A percentile compares a stretch with the other conserved stretches of the same genome.
phyloP scores from a whole-genome alignment of 2,797 vertebrate species.

The Gobio occitaniae region DNA sequence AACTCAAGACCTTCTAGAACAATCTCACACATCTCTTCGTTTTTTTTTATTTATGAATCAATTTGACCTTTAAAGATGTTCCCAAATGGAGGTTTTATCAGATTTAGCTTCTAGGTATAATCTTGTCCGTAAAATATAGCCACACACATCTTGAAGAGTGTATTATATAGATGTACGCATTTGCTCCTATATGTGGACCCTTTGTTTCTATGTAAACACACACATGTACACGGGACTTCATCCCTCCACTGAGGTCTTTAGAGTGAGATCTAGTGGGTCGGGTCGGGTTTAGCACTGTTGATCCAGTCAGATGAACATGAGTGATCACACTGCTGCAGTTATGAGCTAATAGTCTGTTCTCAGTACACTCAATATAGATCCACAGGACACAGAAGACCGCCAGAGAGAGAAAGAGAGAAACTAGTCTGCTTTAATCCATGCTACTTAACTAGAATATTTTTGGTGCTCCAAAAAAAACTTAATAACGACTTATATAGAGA shows the following conservation, averaged over 20 bases:
- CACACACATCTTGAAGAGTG: neutral
- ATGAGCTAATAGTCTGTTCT: constrained; percentile 25
- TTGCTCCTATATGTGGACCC: neutral
- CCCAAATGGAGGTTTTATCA: constrained; percentile 11
- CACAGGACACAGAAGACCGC: neutral
- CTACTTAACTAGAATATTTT: neutral
- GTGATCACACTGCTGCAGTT: neutral
- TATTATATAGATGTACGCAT: neutral
- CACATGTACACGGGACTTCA: neutral
- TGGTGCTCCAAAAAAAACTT: no score
- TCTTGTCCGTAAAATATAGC: neutral
- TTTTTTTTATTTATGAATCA: neutral
- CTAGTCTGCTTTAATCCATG: neutral
- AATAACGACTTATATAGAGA: no score
- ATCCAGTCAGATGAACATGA: constrained; percentile 17
- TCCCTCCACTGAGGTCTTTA: neutral
- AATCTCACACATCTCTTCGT: constrained; percentile 1
- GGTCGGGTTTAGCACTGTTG: neutral
- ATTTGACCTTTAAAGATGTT: neutral
- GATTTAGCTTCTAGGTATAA: neutral
- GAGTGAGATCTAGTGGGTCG: neutral
- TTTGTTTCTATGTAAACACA: constrained; percentile 12
- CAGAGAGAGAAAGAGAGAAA: constrained; percentile 11
- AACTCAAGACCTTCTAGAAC: constrained; percentile 15
- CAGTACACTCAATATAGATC: constrained; percentile 18